A percentile compares a stretch with the other conserved stretches of the same genome.
These are phyloP conservation scores for Athalia cordata DNA, from an alignment of 2,888 invertebrate genomes.

Conservation along the genomic window DNA sequence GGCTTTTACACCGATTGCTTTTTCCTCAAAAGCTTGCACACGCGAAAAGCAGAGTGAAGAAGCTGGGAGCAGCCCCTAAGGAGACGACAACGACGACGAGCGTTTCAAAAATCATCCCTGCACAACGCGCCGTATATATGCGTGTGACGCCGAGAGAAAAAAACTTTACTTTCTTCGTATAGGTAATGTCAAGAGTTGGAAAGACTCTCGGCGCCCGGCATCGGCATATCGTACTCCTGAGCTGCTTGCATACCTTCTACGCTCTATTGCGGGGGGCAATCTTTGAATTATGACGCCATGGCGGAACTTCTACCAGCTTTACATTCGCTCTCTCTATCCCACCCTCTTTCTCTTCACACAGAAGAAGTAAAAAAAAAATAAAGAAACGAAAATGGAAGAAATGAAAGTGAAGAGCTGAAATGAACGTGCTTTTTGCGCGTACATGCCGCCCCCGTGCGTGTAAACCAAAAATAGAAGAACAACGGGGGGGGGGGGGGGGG, in stretches of 20 bases:
- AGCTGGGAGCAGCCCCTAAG: constrained; percentile 1
- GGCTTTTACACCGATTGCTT: constrained; percentile 66
- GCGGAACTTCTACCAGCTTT: constrained; percentile 1
- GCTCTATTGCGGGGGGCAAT: constrained; percentile 4
- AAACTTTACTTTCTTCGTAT: too few relatives aligned
- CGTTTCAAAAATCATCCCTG: neutral
- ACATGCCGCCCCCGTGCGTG: too few relatives aligned
- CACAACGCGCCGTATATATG: neutral
- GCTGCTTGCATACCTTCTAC: too few relatives aligned
- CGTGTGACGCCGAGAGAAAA: neutral
- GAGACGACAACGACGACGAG: constrained; percentile 25
- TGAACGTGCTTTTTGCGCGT: too few relatives aligned
- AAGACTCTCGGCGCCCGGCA: too few relatives aligned
- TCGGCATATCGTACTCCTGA: too few relatives aligned
- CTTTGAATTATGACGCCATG: constrained; percentile 38
- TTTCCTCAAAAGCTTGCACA: constrained; percentile 51
- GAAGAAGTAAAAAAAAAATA: constrained; percentile 40
- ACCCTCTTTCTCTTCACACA: constrained; percentile 21
- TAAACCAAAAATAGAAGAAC: too few relatives aligned
- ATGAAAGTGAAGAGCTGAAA: neutral
- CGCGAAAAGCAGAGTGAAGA: constrained; percentile 5
- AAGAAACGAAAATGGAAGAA: constrained; percentile 30
- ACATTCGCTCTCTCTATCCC: constrained; percentile 25
- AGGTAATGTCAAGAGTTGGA: too few relatives aligned
- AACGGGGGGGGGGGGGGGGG: too few relatives aligned